phyloP scores from a whole-genome alignment of 1,140 invertebrate species.

The Micrasema longulum region DNA sequence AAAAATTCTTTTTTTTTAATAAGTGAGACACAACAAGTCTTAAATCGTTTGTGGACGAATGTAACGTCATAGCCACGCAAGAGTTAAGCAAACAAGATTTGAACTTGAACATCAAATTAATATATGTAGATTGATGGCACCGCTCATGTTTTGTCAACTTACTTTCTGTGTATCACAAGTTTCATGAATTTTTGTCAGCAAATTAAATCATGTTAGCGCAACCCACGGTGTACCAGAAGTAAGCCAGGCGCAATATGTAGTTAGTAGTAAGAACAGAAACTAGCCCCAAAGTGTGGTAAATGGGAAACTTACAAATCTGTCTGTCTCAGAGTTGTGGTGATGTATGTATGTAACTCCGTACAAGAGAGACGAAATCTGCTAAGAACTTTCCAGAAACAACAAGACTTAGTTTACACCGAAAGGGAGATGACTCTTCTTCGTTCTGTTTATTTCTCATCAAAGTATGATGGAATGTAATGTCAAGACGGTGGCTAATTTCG shows the following conservation, averaged over 20 bases:
- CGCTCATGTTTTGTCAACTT: no score
- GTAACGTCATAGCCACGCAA: no score
- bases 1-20: no score
- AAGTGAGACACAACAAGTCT: no score
- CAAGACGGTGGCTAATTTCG: neutral
- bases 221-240: no score
- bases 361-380: conserved; percentile 18
- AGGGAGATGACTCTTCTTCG: neutral
- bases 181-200: no score
- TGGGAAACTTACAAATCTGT: conserved; percentile 27
- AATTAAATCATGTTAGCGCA: no score
- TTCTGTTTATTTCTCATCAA: conserved; percentile 18
- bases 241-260: neutral
- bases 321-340: conserved; percentile 29
- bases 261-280: conserved; percentile 9
- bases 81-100: no score
- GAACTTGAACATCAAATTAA: no score
- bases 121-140: no score
- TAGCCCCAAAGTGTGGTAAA: conserved; percentile 1
- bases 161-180: no score
- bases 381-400: conserved; percentile 13
- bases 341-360: conserved; percentile 4
- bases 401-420: neutral
- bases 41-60: no score
- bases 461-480: conserved; percentile 9